These are phyloP conservation scores for Neosalanx taihuensis DNA, from an alignment of 2,797 vertebrate genomes.

Conservation along the genomic window DNA sequence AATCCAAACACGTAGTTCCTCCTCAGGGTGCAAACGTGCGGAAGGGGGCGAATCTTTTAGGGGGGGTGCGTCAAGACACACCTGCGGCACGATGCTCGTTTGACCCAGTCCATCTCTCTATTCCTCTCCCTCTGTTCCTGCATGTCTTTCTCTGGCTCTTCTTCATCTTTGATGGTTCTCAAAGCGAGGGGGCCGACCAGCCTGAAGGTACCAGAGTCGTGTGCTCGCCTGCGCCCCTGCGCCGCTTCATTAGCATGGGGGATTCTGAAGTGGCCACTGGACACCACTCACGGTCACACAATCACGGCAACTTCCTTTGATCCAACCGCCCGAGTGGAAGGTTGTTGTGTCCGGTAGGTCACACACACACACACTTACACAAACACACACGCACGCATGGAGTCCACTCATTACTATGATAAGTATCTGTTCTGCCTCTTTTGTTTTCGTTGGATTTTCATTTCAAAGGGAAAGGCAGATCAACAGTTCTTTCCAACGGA, in stretches of 20 bases:
- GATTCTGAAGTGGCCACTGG: conserved; percentile 22
- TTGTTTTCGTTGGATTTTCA: conserved; percentile 64
- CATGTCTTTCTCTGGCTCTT: conserved; percentile 20
- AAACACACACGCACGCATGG: conserved; percentile 25
- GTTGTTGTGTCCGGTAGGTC: conserved; percentile 11
- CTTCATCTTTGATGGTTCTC: conserved; percentile 28
- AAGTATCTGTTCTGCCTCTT: conserved; percentile 51
- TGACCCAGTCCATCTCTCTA: background rate
- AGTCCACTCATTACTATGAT: conserved; percentile 55
- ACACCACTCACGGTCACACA: conserved; percentile 1
- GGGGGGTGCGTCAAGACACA: too few relatives aligned
- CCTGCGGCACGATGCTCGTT: too few relatives aligned
- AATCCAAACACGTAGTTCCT: too few relatives aligned
- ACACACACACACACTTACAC: conserved; percentile 15
- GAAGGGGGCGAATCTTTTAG: too few relatives aligned
- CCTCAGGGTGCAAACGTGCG: too few relatives aligned
- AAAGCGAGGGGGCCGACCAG: background rate
- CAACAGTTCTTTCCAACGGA: conserved; percentile 34
- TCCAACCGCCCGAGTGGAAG: conserved; percentile 23
- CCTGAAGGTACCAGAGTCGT: background rate
- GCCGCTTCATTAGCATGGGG: conserved; percentile 28
- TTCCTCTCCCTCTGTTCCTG: conserved; percentile 6
- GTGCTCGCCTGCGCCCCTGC: background rate
- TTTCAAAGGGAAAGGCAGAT: conserved; percentile 50
- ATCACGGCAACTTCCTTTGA: conserved; percentile 31